Conservation (phyloP, 1,140 invertebrate genomes). For the Drosophila kikkawai region DNA sequence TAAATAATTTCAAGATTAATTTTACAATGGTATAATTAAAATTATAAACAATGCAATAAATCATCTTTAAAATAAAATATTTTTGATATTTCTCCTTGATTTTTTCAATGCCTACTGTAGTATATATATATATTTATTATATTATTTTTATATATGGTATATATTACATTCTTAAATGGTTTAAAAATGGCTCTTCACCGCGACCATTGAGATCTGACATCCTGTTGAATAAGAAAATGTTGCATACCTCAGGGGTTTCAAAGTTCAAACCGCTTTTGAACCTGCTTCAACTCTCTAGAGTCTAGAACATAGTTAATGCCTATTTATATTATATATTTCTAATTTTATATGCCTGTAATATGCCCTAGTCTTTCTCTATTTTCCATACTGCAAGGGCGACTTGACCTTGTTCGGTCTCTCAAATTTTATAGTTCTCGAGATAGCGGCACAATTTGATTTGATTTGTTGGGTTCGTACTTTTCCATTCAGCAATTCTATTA, state of each 20-base stretch:
- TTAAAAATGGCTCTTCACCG: neutral
- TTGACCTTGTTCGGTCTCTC: neutral
- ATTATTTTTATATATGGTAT: no score
- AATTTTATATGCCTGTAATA: no score
- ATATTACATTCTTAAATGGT: neutral
- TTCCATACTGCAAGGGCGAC: neutral
- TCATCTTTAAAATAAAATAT: neutral
- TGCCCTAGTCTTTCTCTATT: neutral
- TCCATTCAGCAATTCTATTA: slow-evolving; percentile 22
- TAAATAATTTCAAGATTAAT: no score
- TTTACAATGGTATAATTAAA: no score
- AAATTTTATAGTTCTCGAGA: neutral
- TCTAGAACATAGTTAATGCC: neutral
- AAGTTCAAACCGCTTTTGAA: neutral
- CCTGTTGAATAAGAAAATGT: neutral
- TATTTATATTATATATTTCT: neutral
- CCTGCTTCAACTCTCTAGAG: neutral
- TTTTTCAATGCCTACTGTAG: neutral
- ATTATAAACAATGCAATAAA: no score
- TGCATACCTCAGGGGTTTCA: neutral
- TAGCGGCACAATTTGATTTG: neutral
- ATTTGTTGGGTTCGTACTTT: slow-evolving; percentile 8
- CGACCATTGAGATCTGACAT: neutral
- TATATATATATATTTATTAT: neutral
- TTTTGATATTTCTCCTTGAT: no score